phyloP scores from a whole-genome alignment of 2,113 vertebrate species.

The Brachypteracias leptosomus region DNA sequence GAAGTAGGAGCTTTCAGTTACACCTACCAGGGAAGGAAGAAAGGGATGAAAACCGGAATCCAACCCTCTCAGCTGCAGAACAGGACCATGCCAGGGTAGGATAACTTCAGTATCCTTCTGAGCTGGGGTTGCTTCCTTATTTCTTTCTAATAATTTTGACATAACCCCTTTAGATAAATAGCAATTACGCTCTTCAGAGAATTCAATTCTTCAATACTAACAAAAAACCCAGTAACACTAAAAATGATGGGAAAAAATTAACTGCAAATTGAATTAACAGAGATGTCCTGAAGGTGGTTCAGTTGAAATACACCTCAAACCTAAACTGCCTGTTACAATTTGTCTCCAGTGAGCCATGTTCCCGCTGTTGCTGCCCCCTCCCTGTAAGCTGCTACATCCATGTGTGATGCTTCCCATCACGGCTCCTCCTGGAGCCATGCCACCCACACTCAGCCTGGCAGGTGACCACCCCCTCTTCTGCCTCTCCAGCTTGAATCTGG shows the following conservation, averaged over 20 bases:
- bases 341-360: constrained; percentile 11
- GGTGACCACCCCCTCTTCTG: constrained; percentile 1
- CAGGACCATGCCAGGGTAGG: background rate
- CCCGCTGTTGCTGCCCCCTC: background rate
- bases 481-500: background rate
- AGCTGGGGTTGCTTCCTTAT: background rate
- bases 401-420: background rate
- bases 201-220: background rate
- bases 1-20: background rate
- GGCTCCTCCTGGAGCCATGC: constrained; percentile 9
- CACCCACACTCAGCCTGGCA: constrained; percentile 37
- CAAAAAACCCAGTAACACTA: background rate
- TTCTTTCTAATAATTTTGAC: background rate
- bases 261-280: background rate
- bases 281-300: background rate
- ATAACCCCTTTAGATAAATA: background rate
- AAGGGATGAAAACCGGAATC: background rate
- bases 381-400: constrained; percentile 7
- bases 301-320: background rate
- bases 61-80: background rate
- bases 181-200: background rate
- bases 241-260: background rate
- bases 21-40: background rate
- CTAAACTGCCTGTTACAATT: background rate
- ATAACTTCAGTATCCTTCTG: background rate